Evolutionary conservation across 2,113 vertebrate species (phyloP).

Genomic region (Chloropsis cyanopogon): DNA sequence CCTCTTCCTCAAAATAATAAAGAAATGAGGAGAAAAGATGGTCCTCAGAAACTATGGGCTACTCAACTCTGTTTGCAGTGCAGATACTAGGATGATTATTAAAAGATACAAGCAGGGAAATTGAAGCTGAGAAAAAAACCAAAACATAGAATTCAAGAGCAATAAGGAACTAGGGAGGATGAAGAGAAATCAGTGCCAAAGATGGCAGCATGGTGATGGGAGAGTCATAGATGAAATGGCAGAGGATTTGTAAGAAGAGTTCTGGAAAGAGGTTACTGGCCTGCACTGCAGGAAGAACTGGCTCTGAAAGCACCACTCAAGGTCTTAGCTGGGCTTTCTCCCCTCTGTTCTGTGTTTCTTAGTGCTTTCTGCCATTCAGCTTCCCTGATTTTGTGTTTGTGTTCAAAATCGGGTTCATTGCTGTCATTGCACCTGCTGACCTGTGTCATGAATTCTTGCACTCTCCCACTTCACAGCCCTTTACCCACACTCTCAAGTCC

Average conservation of each 20-base stretch:
- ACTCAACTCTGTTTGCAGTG: not conserved
- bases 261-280: not conserved
- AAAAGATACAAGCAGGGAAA: not conserved
- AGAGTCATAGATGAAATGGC: not conserved
- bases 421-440: not conserved
- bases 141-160: not conserved
- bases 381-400: not conserved
- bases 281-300: not conserved
- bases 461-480: not conserved
- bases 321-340: not conserved
- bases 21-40: not conserved
- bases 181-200: not conserved
- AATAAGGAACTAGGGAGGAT: not conserved
- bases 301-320: not conserved
- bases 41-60: not conserved
- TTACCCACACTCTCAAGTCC: not conserved
- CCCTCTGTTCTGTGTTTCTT: not conserved
- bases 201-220: not conserved
- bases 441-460: not conserved
- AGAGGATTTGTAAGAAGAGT: not conserved
- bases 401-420: not conserved
- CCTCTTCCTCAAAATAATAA: not conserved
- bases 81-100: not conserved
- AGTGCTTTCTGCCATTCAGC: not conserved
- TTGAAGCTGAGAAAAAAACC: not conserved